A percentile compares a stretch with the other conserved stretches of the same genome.
phyloP scores from a whole-genome alignment of 2,888 invertebrate genomes.

The Idaea straminata region DNA sequence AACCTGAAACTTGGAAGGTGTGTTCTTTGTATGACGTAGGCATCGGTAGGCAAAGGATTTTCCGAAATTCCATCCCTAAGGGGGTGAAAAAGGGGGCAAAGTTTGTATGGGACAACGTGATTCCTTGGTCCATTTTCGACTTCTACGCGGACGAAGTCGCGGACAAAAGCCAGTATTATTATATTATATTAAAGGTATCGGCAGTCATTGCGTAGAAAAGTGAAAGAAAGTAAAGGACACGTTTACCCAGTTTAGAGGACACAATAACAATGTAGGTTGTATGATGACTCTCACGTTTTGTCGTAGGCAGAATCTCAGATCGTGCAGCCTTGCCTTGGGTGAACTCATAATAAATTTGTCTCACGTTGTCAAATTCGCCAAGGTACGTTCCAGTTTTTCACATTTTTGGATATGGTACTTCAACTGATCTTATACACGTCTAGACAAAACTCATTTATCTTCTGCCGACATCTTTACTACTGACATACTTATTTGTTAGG shows the following conservation, averaged over 20 bases:
- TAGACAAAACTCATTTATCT: constrained; percentile 11
- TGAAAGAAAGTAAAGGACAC: not conserved
- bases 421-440: constrained; percentile 53
- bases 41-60: no score
- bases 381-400: constrained; percentile 73
- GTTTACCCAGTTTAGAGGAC: not conserved
- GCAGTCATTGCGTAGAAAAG: not conserved
- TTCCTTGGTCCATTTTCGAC: no score
- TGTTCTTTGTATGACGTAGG: no score
- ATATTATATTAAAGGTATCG: no score
- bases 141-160: no score
- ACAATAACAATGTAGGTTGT: not conserved
- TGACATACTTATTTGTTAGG: constrained; percentile 8
- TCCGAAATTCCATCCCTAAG: no score
- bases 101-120: no score
- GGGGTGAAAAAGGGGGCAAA: no score
- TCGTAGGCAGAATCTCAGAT: not conserved
- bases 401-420: constrained; percentile 68
- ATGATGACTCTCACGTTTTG: not conserved
- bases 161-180: no score
- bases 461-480: constrained; percentile 12
- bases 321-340: constrained; percentile 66
- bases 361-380: constrained; percentile 65
- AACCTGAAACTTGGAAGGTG: no score
- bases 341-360: constrained; percentile 60